Evolutionary conservation across 2,888 invertebrate species (phyloP).

Genomic region (Corythucha ciliata): DNA sequence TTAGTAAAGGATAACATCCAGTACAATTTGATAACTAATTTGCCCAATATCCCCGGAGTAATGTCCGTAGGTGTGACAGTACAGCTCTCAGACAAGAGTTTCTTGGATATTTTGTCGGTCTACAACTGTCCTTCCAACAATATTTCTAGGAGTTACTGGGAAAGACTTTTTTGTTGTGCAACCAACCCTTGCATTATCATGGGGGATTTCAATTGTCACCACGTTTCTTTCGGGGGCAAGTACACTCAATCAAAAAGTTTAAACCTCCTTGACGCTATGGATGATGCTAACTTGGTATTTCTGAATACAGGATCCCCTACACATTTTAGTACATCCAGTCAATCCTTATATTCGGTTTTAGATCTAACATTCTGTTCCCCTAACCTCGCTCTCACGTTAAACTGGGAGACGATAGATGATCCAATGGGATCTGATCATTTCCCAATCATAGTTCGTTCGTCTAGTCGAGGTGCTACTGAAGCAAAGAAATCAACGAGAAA

Average conservation of each 20-base stretch:
- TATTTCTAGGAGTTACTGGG: too few relatives aligned
- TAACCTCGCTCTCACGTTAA: not conserved
- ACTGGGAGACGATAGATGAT: constrained; percentile 6
- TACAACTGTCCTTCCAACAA: too few relatives aligned
- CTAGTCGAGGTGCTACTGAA: too few relatives aligned
- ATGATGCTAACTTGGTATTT: not conserved
- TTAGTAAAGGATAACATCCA: too few relatives aligned
- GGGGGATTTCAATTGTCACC: constrained; percentile 13
- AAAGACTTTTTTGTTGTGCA: not conserved
- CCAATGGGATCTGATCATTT: constrained; percentile 11
- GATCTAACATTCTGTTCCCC: constrained; percentile 10
- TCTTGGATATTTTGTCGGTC: too few relatives aligned
- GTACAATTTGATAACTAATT: too few relatives aligned
- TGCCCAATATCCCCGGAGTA: too few relatives aligned
- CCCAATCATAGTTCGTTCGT: not conserved
- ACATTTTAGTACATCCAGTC: not conserved
- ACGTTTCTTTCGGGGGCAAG: not conserved
- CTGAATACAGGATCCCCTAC: constrained; percentile 10
- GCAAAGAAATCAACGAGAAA: not conserved
- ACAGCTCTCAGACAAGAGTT: too few relatives aligned
- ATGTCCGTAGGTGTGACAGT: too few relatives aligned
- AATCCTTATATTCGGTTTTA: not conserved
- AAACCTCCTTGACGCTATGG: not conserved
- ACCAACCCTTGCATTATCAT: not conserved
- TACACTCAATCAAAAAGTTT: not conserved